Conservation (phyloP, 1,140 invertebrate species). For the Conus ventricosus region DNA sequence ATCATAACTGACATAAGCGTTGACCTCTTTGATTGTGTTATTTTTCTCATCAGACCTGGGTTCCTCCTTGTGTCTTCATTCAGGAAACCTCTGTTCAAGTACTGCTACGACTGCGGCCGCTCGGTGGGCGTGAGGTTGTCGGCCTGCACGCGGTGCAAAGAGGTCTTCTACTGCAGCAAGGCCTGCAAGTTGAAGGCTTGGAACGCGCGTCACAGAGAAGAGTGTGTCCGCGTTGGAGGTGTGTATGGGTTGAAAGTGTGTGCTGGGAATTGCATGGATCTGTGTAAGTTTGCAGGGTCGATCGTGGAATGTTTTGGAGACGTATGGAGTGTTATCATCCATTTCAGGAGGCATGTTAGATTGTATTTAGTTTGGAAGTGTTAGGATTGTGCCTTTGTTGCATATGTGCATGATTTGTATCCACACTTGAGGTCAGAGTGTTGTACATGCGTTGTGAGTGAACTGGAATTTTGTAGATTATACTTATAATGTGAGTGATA, state of each 20-base stretch:
- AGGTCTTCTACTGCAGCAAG: constrained; percentile 75
- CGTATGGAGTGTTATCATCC: background rate
- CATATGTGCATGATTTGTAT: no score
- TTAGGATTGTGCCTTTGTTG: no score
- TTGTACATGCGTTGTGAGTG: no score
- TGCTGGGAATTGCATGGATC: background rate
- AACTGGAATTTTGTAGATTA: no score
- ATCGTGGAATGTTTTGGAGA: background rate
- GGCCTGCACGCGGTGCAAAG: constrained; percentile 73
- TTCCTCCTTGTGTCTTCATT: background rate
- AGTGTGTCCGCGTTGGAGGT: constrained; percentile 72
- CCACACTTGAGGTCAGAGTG: no score
- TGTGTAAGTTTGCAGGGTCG: background rate
- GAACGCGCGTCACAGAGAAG: constrained; percentile 72
- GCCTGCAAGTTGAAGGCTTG: constrained; percentile 74
- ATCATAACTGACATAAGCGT: no score
- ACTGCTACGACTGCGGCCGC: constrained; percentile 75
- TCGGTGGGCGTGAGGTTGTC: constrained; percentile 71
- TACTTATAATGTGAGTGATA: no score
- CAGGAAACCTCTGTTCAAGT: constrained; percentile 72
- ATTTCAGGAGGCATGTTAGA: no score
- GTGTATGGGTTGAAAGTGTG: constrained; percentile 31
- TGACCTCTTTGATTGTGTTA: no score
- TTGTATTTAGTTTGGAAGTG: no score
- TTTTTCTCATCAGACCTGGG: no score